Evolutionary conservation across 1,140 invertebrate genomes (phyloP).

Genomic region (Onthophagus taurus): DNA sequence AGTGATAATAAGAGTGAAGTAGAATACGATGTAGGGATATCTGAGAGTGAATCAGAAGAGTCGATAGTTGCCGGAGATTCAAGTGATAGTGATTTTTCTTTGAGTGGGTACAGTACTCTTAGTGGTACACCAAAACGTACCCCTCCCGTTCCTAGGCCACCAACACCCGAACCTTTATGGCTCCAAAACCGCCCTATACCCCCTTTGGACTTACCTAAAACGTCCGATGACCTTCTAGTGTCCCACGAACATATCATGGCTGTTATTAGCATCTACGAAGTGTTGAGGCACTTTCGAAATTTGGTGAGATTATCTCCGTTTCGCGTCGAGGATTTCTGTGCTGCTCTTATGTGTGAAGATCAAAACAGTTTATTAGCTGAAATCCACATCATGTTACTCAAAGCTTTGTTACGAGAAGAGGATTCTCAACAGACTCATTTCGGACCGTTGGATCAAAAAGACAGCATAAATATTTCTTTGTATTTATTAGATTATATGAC

Average conservation of each 20-base stretch:
- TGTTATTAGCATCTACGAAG: conserved; percentile 84
- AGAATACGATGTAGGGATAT: conserved; percentile 58
- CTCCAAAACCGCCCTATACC: conserved; percentile 72
- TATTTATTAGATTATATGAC: conserved; percentile 90
- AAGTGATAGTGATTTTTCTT: conserved; percentile 76
- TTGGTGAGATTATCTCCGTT: conserved; percentile 87
- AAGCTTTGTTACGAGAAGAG: conserved; percentile 86
- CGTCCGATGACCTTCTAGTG: conserved; percentile 84
- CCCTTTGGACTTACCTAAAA: conserved; percentile 65
- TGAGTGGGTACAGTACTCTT: conserved; percentile 65
- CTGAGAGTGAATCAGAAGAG: conserved; percentile 55
- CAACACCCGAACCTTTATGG: conserved; percentile 82
- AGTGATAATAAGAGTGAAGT: conserved; percentile 67
- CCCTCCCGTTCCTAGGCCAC: conserved; percentile 45
- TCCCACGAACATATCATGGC: conserved; percentile 69
- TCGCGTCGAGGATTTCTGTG: conserved; percentile 92
- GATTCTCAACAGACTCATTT: conserved; percentile 91
- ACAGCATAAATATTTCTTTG: conserved; percentile 87
- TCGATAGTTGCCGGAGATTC: conserved; percentile 60
- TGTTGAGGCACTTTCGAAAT: conserved; percentile 81
- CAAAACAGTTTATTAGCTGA: conserved; percentile 84
- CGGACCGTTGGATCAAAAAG: conserved; percentile 91
- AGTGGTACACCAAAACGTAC: conserved; percentile 53
- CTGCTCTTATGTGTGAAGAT: conserved; percentile 82
- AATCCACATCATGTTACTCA: conserved; percentile 85